Evolutionary conservation across 2,113 vertebrate species (phyloP).

Genomic region (Callipepla squamata): DNA sequence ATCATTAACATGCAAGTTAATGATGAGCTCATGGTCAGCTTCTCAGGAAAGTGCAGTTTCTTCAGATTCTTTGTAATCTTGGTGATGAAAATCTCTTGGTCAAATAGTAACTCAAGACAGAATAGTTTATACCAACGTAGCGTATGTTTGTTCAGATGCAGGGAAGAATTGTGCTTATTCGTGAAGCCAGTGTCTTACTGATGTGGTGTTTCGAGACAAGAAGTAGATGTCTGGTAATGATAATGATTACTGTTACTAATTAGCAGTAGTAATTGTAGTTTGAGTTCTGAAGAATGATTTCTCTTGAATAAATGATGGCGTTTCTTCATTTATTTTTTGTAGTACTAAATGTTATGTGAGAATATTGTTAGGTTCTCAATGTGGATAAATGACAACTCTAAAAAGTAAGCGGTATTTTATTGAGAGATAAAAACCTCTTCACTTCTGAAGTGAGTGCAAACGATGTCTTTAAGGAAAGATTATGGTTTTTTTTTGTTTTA

Average conservation of each 20-base stretch:
- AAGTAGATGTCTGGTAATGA: neutral
- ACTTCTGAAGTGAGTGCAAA: neutral
- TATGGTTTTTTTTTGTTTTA: neutral
- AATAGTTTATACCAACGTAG: neutral
- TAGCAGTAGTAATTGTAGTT: neutral
- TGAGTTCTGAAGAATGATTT: neutral
- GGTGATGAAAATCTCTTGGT: neutral
- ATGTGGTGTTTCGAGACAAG: neutral
- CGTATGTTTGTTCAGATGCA: neutral
- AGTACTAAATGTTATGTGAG: neutral
- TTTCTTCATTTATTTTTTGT: neutral
- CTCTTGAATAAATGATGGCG: neutral
- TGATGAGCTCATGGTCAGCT: neutral
- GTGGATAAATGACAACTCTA: neutral
- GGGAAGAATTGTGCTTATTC: neutral
- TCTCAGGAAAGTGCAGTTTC: rapidly evolving
- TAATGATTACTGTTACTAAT: neutral
- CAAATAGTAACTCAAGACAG: neutral
- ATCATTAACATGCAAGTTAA: neutral
- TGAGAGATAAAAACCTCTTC: neutral
- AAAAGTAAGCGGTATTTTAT: neutral
- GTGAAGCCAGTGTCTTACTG: neutral
- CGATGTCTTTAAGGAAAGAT: neutral
- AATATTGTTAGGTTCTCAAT: neutral
- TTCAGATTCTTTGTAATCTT: neutral